Percentiles rank a stretch among this genome's conserved stretches.
Conservation (phyloP, 2,113 vertebrate species). For the Corythoichthys intestinalis region DNA sequence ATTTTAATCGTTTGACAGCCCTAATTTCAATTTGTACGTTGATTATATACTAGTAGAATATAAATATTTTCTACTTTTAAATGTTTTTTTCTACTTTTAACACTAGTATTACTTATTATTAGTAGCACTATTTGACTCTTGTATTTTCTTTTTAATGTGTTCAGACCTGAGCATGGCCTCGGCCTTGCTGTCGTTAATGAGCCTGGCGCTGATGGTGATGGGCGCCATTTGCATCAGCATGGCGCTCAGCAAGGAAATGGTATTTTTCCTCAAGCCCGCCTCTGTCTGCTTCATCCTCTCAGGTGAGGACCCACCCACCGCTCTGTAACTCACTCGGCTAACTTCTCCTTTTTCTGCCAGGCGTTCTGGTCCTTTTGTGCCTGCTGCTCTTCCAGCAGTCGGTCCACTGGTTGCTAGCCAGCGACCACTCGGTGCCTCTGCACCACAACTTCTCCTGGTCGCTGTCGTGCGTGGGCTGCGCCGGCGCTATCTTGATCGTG, state of each 20-base stretch:
- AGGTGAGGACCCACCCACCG: slow-evolving; percentile 59
- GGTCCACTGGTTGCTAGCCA: slow-evolving; percentile 71
- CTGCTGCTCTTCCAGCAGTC: slow-evolving; percentile 81
- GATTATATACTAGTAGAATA: too few species aligned
- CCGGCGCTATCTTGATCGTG: slow-evolving; percentile 72
- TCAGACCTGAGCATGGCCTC: slow-evolving; percentile 77
- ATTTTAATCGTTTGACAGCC: too few species aligned
- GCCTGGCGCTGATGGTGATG: slow-evolving; percentile 79
- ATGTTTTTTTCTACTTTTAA: too few species aligned
- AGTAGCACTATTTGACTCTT: too few species aligned
- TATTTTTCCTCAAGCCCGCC: slow-evolving; percentile 83
- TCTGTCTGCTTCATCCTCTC: slow-evolving; percentile 81
- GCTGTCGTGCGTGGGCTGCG: slow-evolving; percentile 74
- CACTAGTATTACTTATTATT: too few species aligned
- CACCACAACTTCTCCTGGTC: slow-evolving; percentile 83
- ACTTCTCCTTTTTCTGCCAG: slow-evolving; percentile 42
- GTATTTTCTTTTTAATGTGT: background rate
- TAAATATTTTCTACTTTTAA: too few species aligned
- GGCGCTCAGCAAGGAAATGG: slow-evolving; percentile 81
- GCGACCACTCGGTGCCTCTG: slow-evolving; percentile 68
- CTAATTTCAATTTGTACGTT: too few species aligned
- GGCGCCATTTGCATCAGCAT: slow-evolving; percentile 81
- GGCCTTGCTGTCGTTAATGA: slow-evolving; percentile 76
- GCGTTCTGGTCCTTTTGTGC: slow-evolving; percentile 75
- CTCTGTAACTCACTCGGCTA: too few species aligned